These are phyloP conservation scores for Aldrovandia affinis DNA, from an alignment of 2,797 vertebrate genomes.

Conservation along the genomic window DNA sequence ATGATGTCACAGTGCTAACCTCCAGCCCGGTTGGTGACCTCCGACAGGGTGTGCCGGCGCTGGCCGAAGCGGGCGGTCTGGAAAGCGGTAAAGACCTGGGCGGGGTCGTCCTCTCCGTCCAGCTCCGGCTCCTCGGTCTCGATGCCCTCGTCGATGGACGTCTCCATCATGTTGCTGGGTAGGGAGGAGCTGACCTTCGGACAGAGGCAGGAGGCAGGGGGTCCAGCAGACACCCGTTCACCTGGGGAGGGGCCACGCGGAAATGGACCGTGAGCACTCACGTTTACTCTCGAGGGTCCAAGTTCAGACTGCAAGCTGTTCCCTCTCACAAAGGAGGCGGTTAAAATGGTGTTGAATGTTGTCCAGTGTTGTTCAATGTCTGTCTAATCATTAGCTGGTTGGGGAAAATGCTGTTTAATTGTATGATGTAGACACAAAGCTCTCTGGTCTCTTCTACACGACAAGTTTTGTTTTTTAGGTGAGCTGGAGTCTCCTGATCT, in stretches of 20 bases:
- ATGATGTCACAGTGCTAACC: conserved; percentile 62
- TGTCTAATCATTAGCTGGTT: not conserved
- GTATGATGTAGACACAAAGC: not conserved
- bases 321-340: not conserved
- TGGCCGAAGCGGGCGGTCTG: conserved; percentile 88
- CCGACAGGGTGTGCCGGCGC: conserved; percentile 91
- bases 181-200: conserved; percentile 90
- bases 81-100: conserved; percentile 85
- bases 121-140: conserved; percentile 87
- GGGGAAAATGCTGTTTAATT: not conserved
- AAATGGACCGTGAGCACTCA: not conserved
- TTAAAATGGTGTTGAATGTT: not conserved
- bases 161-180: conserved; percentile 98
- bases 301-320: not conserved
- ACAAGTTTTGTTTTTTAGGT: not conserved
- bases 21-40: conserved; percentile 91
- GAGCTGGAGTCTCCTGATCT: not conserved
- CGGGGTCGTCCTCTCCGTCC: conserved; percentile 85
- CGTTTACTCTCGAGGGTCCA: not conserved
- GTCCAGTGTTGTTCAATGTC: not conserved
- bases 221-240: conserved; percentile 94
- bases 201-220: conserved; percentile 81
- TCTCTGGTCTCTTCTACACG: not conserved
- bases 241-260: conserved; percentile 63
- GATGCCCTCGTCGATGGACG: conserved; percentile 94